Evolutionary conservation across 2,113 vertebrate genomes (phyloP).

Genomic region (Orcinus orca): DNA sequence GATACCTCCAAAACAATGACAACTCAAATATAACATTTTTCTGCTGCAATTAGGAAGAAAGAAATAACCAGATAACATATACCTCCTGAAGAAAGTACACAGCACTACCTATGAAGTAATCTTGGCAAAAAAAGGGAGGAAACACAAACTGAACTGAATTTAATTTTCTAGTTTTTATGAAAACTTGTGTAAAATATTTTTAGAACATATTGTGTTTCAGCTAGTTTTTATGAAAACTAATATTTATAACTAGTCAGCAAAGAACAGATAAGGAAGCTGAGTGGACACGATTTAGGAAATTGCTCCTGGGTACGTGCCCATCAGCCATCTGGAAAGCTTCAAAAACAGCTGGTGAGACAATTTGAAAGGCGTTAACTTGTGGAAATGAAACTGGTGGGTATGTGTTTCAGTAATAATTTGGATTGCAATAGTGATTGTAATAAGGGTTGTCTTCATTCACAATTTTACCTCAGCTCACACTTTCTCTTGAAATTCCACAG

Average conservation of each 20-base stretch:
- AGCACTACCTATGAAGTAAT: background rate
- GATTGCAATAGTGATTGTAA: background rate
- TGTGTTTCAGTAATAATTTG: slow-evolving; percentile 3
- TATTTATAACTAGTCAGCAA: slow-evolving; percentile 34
- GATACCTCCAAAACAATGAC: background rate
- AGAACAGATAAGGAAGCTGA: slow-evolving; percentile 2
- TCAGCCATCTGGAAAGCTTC: slow-evolving; percentile 35
- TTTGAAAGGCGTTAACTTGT: slow-evolving; percentile 22
- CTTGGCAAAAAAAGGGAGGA: background rate
- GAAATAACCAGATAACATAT: background rate
- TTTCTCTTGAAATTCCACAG: background rate
- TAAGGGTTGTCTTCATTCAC: slow-evolving; percentile 4
- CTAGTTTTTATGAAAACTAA: slow-evolving; percentile 3
- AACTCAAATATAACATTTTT: background rate
- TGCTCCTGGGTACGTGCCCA: background rate
- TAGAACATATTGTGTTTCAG: background rate
- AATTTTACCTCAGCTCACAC: background rate
- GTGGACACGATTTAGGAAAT: slow-evolving; percentile 22
- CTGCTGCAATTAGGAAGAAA: background rate
- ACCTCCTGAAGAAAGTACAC: background rate
- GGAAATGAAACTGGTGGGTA: slow-evolving; percentile 23
- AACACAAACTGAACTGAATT: background rate
- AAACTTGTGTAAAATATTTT: background rate
- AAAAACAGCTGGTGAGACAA: slow-evolving; percentile 43
- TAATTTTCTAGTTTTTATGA: background rate